Evolutionary conservation across 2,888 invertebrate species (phyloP).

Genomic region (Camponotus fellah): DNA sequence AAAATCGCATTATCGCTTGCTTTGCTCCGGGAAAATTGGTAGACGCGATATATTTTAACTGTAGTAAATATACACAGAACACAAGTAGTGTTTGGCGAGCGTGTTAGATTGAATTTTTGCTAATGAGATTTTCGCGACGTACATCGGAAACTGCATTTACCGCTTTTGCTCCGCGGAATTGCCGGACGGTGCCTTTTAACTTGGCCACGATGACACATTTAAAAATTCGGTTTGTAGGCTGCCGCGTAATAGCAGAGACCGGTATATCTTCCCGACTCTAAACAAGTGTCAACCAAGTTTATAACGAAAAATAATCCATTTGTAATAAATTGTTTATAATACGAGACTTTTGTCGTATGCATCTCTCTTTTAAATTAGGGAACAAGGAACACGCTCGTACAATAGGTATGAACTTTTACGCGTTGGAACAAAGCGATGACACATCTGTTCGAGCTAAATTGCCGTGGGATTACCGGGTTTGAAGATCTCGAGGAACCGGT

Average conservation of each 20-base stretch:
- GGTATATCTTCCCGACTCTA: too few relatives aligned
- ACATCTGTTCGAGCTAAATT: conserved; percentile 74
- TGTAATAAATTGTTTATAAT: background rate
- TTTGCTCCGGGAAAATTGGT: conserved; percentile 54
- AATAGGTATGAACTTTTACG: background rate
- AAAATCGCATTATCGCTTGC: conserved; percentile 56
- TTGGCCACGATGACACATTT: conserved; percentile 45
- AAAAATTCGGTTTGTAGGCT: conserved; percentile 47
- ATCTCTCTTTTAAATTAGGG: background rate
- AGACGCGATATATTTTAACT: conserved; percentile 53
- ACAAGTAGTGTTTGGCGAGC: conserved; percentile 55
- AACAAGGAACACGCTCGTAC: background rate
- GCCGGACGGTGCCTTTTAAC: conserved; percentile 50
- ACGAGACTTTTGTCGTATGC: background rate
- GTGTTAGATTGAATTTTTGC: conserved; percentile 56
- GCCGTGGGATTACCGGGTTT: conserved; percentile 74
- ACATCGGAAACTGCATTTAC: conserved; percentile 48
- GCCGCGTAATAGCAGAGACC: background rate
- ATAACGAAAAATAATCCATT: background rate
- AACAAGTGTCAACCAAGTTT: background rate
- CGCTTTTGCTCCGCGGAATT: conserved; percentile 49
- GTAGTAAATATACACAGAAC: conserved; percentile 49
- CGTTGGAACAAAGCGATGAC: conserved; percentile 61
- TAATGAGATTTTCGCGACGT: conserved; percentile 55
- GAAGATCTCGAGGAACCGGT: conserved; percentile 72